Evolutionary conservation across 2,888 invertebrate genomes (phyloP), one percentile per base, ranked within the genome.

Genomic region (Hydrotaea cyrtoneurina): DNA sequence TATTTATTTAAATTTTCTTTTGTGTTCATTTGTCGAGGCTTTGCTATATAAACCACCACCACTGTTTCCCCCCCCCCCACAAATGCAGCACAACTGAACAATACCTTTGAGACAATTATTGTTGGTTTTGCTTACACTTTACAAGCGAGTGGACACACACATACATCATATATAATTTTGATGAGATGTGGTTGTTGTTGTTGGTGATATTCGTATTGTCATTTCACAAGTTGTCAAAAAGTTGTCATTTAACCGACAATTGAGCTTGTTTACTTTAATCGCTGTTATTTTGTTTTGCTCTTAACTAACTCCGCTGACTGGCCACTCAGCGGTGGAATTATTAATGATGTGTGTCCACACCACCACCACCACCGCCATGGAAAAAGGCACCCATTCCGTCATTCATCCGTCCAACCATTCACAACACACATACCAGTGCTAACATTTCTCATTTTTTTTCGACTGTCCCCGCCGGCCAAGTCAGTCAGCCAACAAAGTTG

Each of bases 161-260:
- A 19, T 69, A 57, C 50, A 36, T 53, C 53, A 36, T 53, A 36
- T 31, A 46, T 64, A 66, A 64, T 64, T 57, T 57, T 59, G 36
- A 55, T n/a, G 21, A 74, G 21, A 26, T 2, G 10, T 55, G 57
- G 36, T 53, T 73, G 73, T 62, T 66, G 75, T 80, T 64, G 55
- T 26, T 15, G 36, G 46, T 64, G 55, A 21, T 21, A 19, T 62
- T 36, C 74, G 31, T 23, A 66, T 62, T 89, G 89, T 89, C 88
- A 88, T 89, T 90, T 89, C 88, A 90, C 89, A 89, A 90, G 88
- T 90, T 91, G 90, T 90, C 90, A 90, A 90, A 90, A 85, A 90
- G 90, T 90, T 91, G 90, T 90, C 90, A 90, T 90, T 91, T 91
- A 91, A 89, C 90, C 89, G 90, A 91, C 90, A 91, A 91, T 90